phyloP scores from a whole-genome alignment of 2,888 invertebrate genomes.

The Xylophagus ater region DNA sequence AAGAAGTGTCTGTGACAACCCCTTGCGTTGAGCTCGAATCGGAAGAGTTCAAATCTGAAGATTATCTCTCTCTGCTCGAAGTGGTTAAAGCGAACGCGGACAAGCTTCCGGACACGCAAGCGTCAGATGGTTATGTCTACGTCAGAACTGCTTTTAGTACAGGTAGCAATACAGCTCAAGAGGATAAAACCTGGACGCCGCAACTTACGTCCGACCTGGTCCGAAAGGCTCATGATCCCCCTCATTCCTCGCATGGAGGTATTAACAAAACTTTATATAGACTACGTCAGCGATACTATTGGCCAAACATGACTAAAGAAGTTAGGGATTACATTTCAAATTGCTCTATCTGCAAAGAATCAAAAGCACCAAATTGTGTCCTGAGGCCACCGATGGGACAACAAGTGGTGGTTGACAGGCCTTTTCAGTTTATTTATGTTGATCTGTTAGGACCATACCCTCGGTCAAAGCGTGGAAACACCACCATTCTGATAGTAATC shows the following conservation, averaged over 20 bases:
- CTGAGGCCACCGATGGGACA: conserved; percentile 13
- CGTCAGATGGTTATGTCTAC: conserved; percentile 5
- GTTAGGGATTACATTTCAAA: conserved; percentile 5
- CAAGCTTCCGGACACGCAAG: neutral
- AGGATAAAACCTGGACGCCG: conserved; percentile 7
- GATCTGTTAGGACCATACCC: conserved; percentile 16
- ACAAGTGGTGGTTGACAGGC: conserved; percentile 5
- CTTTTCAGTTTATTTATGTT: conserved; percentile 11
- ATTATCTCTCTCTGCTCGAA: neutral
- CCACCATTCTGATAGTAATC: conserved; percentile 6
- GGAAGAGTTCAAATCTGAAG: neutral
- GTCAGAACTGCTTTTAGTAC: neutral
- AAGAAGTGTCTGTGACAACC: neutral
- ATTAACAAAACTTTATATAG: conserved; percentile 9
- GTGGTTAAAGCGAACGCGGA: neutral
- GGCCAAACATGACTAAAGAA: conserved; percentile 15
- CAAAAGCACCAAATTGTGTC: conserved; percentile 7
- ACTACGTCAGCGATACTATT: conserved; percentile 11
- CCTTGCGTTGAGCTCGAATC: neutral
- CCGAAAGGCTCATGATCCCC: too few relatives aligned
- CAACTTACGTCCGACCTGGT: conserved; percentile 6
- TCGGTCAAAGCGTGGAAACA: conserved; percentile 4
- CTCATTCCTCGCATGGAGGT: too few relatives aligned
- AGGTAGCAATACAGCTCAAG: conserved; percentile 3
- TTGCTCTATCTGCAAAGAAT: conserved; percentile 11